Percentiles rank a stretch among this genome's conserved stretches.
These are phyloP conservation scores for Cynopterus sphinx DNA, from an alignment of 2,797 vertebrate species.

Conservation along the genomic window DNA sequence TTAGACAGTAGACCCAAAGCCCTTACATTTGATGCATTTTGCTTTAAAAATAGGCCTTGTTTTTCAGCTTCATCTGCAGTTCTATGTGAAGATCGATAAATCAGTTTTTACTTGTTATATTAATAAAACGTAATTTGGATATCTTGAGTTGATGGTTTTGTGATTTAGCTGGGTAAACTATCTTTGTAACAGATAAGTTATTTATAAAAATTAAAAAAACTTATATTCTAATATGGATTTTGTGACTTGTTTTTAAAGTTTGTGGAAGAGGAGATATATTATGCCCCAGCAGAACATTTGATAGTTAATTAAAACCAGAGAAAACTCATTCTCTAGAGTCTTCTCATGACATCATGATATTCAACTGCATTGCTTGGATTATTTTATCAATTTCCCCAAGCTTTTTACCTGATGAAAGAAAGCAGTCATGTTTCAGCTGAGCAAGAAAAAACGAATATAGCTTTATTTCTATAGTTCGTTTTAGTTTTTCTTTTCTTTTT, in stretches of 20 bases:
- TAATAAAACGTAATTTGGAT: slow-evolving; percentile 95
- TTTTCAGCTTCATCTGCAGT: slow-evolving; percentile 94
- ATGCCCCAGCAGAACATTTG: neutral
- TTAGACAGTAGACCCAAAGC: slow-evolving; percentile 87
- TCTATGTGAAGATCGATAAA: slow-evolving; percentile 94
- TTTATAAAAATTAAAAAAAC: slow-evolving; percentile 99
- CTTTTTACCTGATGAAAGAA: neutral
- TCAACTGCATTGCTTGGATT: neutral
- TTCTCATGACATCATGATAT: neutral
- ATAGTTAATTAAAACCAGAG: neutral
- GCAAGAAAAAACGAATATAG: neutral
- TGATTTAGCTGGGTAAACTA: slow-evolving; percentile 99
- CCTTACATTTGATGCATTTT: slow-evolving; percentile 89
- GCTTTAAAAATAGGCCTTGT: slow-evolving; percentile 88
- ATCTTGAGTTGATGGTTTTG: slow-evolving; percentile 96
- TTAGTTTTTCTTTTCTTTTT: neutral
- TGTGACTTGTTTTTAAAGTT: slow-evolving; percentile 85
- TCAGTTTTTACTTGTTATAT: slow-evolving; percentile 95
- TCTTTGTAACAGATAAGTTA: slow-evolving; percentile 99
- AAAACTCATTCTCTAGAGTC: neutral
- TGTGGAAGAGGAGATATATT: slow-evolving; percentile 57
- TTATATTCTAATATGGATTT: slow-evolving; percentile 88
- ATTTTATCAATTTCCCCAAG: neutral
- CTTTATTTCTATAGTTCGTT: neutral
- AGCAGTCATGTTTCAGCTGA: neutral